phyloP scores from a whole-genome alignment of 2,888 invertebrate species.

The Stenichneumon culpator region DNA sequence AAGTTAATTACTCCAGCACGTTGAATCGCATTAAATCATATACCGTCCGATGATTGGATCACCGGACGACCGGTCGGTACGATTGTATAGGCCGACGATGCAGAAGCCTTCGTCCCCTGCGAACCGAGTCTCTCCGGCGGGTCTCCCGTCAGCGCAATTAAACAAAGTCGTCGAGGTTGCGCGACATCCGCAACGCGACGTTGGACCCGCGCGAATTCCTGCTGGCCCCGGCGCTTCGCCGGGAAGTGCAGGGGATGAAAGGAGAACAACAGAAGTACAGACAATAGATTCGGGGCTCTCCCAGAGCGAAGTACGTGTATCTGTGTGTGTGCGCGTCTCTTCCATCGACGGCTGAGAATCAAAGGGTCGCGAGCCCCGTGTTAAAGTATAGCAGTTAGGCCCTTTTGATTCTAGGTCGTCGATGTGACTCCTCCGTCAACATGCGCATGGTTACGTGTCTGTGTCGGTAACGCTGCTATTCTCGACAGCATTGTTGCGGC shows the following conservation, averaged over 20 bases:
- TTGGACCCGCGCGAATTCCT: constrained; percentile 44
- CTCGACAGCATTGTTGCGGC: constrained; percentile 77
- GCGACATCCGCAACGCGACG: constrained; percentile 46
- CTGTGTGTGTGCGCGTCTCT: constrained; percentile 16
- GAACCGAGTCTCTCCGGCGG: not conserved
- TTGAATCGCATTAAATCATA: constrained; percentile 15
- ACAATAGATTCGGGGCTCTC: constrained; percentile 80
- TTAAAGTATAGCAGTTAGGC: too few relatives aligned
- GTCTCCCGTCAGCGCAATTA: constrained; percentile 56
- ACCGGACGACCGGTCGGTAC: constrained; percentile 30
- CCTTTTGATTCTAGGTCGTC: not conserved
- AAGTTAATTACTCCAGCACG: not conserved
- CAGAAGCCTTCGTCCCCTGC: not conserved
- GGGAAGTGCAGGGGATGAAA: constrained; percentile 79
- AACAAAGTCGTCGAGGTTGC: constrained; percentile 58
- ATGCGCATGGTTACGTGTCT: constrained; percentile 25
- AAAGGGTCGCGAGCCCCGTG: too few relatives aligned
- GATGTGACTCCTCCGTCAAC: not conserved
- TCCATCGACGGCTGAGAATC: not conserved
- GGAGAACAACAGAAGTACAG: constrained; percentile 82
- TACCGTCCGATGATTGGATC: constrained; percentile 16
- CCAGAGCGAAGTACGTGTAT: not conserved
- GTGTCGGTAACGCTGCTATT: constrained; percentile 56
- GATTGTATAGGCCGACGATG: not conserved
- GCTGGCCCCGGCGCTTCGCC: constrained; percentile 69